Base-by-base conservation (phyloP, 2,888 invertebrate species). In the Sericinus montela region DNA sequence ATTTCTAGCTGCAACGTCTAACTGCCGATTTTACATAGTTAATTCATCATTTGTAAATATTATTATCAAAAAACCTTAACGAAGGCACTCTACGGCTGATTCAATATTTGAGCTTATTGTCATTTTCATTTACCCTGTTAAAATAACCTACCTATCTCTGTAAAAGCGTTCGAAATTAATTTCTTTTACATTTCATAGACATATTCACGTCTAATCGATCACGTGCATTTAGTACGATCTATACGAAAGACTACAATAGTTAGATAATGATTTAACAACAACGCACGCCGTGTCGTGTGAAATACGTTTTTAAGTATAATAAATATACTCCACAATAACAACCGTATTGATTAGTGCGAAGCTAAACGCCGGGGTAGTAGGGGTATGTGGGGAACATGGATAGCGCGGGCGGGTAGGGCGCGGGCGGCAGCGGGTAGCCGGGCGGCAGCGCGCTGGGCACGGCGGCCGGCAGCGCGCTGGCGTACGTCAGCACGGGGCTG, bases 351-450 rank as follows among this genome's bases (percentile, higher is more conserved):
- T 6, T 23, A 29, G 30, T 14, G 29, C 15, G 3, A n/a, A 11
- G 41, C 28, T 73, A 78, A 37, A 76, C 66, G 4, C 78, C 78
- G 10, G 71, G 78, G 53, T 75, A 79, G 55, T 75, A 79, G 0
- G 80, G 86, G 54, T 87, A 88, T 1, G 80, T 74, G 0, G 83
- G 85, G 63, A 84, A 84, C 52, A 87, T 64, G 3, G 67, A 61
- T n/a, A 69, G 43, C 1, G 65, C 56, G 0, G 61, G 65, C 1
- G 75, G 77, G 66, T 80, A 83, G 0, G 76, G 77, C 0, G 68
- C 53, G 7, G 67, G 58, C 67, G 84, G 70, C 0, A 78, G 59
- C 0, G 69, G 67, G 0, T 85, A 86, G 0, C 84, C 86, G 0
- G 80, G 65, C 23, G 78, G 85, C 44, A 84, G 53, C 0, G 69